Evolutionary conservation across 2,888 invertebrate species (phyloP).

Genomic region (Dascillus cervinus): DNA sequence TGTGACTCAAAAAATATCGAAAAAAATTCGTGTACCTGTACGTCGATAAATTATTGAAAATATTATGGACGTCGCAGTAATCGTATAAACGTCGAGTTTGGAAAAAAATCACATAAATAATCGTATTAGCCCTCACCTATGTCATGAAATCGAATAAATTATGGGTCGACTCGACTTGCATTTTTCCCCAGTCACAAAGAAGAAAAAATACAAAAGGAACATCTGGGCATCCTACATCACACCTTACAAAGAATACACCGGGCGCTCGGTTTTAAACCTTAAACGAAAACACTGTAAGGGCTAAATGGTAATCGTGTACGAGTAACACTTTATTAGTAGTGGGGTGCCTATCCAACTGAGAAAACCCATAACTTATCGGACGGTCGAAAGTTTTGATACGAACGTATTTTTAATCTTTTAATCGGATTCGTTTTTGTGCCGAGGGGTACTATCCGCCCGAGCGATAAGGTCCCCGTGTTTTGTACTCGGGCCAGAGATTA

Average conservation of each 20-base stretch:
- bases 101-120: conserved; percentile 23
- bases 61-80: conserved; percentile 8
- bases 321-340: conserved; percentile 20
- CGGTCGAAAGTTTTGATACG: conserved; percentile 15
- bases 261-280: conserved; percentile 13
- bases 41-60: conserved; percentile 3
- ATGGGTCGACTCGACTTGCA: conserved; percentile 18
- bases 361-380: conserved; percentile 22
- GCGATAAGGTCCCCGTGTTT: too few relatives aligned
- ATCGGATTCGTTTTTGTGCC: conserved; percentile 5
- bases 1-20: too few relatives aligned
- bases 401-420: conserved; percentile 7
- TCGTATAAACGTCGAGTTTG: conserved; percentile 8
- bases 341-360: conserved; percentile 20
- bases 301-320: conserved; percentile 14
- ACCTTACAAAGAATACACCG: conserved; percentile 20
- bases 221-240: conserved; percentile 23
- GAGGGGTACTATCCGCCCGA: too few relatives aligned
- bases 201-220: conserved; percentile 17
- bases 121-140: conserved; percentile 19
- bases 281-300: conserved; percentile 5
- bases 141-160: conserved; percentile 22
- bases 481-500: too few relatives aligned
- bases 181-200: conserved; percentile 17
- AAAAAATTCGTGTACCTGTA: not conserved